Conservation (phyloP, 2,113 vertebrate genomes). For the Opisthocomus hoazin region DNA sequence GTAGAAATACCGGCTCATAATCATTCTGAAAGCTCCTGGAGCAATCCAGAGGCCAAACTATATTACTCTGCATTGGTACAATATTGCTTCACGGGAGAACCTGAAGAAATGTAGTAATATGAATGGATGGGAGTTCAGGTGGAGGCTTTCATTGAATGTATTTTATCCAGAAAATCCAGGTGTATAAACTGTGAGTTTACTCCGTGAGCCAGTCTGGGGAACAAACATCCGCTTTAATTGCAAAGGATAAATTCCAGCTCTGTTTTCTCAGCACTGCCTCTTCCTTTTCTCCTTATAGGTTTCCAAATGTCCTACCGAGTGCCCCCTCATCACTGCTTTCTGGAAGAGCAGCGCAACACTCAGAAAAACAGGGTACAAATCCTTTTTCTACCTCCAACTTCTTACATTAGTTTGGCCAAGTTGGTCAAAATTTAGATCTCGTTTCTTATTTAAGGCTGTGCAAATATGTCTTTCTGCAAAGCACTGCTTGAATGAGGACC, state of each 20-base stretch:
- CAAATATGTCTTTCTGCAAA: background rate
- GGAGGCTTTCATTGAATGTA: background rate
- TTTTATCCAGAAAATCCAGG: background rate
- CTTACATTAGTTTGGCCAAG: background rate
- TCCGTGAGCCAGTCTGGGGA: background rate
- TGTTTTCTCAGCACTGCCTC: background rate
- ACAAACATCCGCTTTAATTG: background rate
- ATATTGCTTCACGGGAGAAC: background rate
- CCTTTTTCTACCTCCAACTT: background rate
- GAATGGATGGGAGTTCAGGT: background rate
- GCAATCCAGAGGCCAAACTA: slow-evolving; percentile 17
- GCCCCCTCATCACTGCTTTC: background rate
- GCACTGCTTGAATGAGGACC: background rate
- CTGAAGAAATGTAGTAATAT: background rate
- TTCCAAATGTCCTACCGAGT: background rate
- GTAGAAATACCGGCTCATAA: background rate
- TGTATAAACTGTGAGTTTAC: background rate
- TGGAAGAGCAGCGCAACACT: background rate
- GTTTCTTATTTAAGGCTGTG: background rate
- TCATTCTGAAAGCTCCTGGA: slow-evolving; percentile 1
- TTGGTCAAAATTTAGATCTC: background rate
- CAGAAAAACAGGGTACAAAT: background rate
- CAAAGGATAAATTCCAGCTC: background rate
- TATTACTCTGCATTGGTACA: background rate
- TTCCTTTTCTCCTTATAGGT: background rate